These are phyloP conservation scores for Aphaenogaster floridana DNA, from an alignment of 1,140 invertebrate species.

Conservation along the genomic window DNA sequence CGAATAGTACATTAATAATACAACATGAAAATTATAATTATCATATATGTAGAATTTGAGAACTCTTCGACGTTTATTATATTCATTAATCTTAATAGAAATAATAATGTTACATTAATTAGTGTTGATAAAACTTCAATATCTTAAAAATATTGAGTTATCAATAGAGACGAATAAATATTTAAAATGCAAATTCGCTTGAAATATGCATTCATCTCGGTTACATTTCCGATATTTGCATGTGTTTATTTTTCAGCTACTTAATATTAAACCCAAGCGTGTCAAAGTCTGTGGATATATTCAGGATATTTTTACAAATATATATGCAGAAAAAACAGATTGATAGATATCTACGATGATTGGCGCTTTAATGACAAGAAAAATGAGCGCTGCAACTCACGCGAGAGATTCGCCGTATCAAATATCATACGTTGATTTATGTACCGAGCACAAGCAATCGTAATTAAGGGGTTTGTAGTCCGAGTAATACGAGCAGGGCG, in stretches of 20 bases:
- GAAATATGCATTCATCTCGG: not conserved
- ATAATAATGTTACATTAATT: not conserved
- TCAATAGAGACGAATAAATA: not conserved
- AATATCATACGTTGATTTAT: slow-evolving; percentile 63
- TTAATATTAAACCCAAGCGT: not conserved
- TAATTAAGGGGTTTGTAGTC: slow-evolving; percentile 67
- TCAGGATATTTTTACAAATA: slow-evolving; percentile 13
- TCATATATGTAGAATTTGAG: not conserved
- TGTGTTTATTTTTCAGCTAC: slow-evolving; percentile 10
- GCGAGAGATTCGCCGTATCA: slow-evolving; percentile 49
- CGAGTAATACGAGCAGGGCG: slow-evolving; percentile 55
- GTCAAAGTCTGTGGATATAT: slow-evolving; percentile 1
- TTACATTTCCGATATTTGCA: not conserved
- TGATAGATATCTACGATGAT: slow-evolving; percentile 12
- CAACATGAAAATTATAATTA: not conserved
- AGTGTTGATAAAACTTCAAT: not conserved
- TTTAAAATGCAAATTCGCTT: slow-evolving; percentile 5
- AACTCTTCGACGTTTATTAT: not conserved
- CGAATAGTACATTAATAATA: slow-evolving; percentile 8
- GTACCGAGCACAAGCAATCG: slow-evolving; percentile 54
- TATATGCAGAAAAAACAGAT: not conserved
- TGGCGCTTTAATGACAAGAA: slow-evolving; percentile 51
- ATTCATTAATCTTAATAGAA: slow-evolving; percentile 25
- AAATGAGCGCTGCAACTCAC: slow-evolving; percentile 27
- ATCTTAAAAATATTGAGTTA: not conserved